Evolutionary conservation across 2,797 vertebrate genomes (phyloP).

Genomic region (Xyrichtys novacula): DNA sequence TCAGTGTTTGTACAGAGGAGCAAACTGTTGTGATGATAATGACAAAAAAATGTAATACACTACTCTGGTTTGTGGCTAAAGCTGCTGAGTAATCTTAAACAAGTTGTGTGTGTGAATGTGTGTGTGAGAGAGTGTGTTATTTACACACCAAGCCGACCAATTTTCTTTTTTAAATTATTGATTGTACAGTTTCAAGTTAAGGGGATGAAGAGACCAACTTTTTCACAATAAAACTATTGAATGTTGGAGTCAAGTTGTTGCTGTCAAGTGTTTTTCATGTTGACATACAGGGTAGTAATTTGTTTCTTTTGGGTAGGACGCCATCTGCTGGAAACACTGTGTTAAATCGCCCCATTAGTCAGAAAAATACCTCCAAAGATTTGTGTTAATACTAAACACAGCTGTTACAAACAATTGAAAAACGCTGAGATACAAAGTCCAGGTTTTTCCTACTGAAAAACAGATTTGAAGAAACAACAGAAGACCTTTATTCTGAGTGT

Average conservation of each 20-base stretch:
- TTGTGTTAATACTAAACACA: neutral
- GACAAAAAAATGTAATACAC: conserved; percentile 61
- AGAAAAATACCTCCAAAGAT: neutral
- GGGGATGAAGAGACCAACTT: conserved; percentile 63
- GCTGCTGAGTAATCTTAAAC: conserved; percentile 66
- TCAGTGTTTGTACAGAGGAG: conserved; percentile 37
- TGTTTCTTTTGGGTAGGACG: neutral
- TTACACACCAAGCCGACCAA: conserved; percentile 51
- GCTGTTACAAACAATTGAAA: neutral
- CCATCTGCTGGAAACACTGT: conserved; percentile 44
- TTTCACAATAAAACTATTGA: conserved; percentile 82
- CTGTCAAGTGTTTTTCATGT: conserved; percentile 2
- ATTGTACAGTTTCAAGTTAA: conserved; percentile 78
- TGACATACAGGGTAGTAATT: neutral
- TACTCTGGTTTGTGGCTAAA: conserved; percentile 61
- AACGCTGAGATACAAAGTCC: too few relatives aligned
- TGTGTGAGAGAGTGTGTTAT: conserved; percentile 30
- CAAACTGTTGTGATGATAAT: conserved; percentile 24
- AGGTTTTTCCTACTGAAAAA: too few relatives aligned
- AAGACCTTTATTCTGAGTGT: too few relatives aligned
- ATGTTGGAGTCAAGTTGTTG: conserved; percentile 54
- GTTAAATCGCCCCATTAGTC: neutral
- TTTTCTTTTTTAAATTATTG: conserved; percentile 80
- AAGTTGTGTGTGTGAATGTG: too few relatives aligned
- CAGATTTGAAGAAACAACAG: too few relatives aligned